phyloP scores from a whole-genome alignment of 2,113 vertebrate genomes.

The Nibea coibor region DNA sequence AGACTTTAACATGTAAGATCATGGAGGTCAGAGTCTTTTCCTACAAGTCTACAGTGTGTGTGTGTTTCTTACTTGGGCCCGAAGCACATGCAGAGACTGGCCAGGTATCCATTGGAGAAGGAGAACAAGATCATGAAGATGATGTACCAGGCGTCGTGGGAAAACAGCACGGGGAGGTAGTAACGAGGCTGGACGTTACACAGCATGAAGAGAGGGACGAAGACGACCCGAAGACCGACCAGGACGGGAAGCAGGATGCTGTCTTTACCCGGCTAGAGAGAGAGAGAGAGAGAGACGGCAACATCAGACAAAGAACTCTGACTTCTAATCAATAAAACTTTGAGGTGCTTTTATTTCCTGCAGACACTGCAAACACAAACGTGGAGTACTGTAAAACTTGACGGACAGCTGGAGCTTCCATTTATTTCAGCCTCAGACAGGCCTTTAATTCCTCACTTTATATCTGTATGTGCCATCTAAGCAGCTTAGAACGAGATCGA shows the following conservation, averaged over 20 bases:
- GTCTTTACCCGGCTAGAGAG: slow-evolving; percentile 90
- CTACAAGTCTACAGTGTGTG: neutral
- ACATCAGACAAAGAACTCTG: neutral
- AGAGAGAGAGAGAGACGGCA: neutral
- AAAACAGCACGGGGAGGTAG: slow-evolving; percentile 83
- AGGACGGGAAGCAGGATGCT: slow-evolving; percentile 88
- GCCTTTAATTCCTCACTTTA: no score
- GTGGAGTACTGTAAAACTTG: no score
- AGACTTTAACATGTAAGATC: no score
- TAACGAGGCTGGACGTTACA: slow-evolving; percentile 88
- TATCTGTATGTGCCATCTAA: no score
- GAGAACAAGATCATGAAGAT: slow-evolving; percentile 94
- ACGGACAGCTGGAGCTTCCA: no score
- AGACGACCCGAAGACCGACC: slow-evolving; percentile 87
- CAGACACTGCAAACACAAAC: no score
- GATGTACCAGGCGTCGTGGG: slow-evolving; percentile 94
- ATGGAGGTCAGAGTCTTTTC: no score
- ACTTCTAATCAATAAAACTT: no score
- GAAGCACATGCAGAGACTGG: slow-evolving; percentile 99
- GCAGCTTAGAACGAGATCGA: no score
- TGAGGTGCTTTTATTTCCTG: no score
- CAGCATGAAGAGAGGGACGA: slow-evolving; percentile 94
- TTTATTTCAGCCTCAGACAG: no score
- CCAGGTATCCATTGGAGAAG: slow-evolving; percentile 96
- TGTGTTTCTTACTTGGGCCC: slow-evolving; percentile 94